Percentiles rank a stretch among this genome's conserved stretches.
phyloP scores from a whole-genome alignment of 2,113 vertebrate species.

The Chiloscyllium plagiosum region DNA sequence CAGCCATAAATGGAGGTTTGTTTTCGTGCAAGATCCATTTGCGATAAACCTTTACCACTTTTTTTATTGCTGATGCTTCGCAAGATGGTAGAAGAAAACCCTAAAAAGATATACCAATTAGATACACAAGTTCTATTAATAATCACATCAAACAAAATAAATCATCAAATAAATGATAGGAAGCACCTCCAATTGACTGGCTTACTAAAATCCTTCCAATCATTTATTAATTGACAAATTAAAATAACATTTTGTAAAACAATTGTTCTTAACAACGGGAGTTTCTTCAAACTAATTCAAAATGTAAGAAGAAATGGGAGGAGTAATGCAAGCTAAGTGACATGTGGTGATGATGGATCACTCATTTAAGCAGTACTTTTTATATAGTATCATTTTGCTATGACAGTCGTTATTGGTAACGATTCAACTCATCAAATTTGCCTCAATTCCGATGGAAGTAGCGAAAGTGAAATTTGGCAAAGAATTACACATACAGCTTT shows the following conservation, averaged over 20 bases:
- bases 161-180: neutral
- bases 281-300: neutral
- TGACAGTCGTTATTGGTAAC: neutral
- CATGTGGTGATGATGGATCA: neutral
- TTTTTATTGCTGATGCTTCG: slow-evolving; percentile 79
- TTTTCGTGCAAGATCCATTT: slow-evolving; percentile 86
- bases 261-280: neutral
- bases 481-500: too few species aligned
- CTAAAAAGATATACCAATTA: slow-evolving; percentile 41
- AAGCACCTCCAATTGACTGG: neutral
- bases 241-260: neutral
- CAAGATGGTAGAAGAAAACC: slow-evolving; percentile 89
- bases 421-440: neutral
- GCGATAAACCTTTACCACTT: slow-evolving; percentile 90
- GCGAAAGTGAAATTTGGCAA: neutral
- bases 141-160: too few species aligned
- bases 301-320: neutral
- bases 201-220: neutral
- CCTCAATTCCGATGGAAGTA: neutral
- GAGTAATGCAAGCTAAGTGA: neutral
- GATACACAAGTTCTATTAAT: neutral
- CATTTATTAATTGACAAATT: neutral
- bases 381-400: neutral
- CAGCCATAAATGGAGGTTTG: slow-evolving; percentile 86
- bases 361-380: neutral